Evolutionary conservation across 2,113 vertebrate species (phyloP).

Genomic region (Psophia crepitans): DNA sequence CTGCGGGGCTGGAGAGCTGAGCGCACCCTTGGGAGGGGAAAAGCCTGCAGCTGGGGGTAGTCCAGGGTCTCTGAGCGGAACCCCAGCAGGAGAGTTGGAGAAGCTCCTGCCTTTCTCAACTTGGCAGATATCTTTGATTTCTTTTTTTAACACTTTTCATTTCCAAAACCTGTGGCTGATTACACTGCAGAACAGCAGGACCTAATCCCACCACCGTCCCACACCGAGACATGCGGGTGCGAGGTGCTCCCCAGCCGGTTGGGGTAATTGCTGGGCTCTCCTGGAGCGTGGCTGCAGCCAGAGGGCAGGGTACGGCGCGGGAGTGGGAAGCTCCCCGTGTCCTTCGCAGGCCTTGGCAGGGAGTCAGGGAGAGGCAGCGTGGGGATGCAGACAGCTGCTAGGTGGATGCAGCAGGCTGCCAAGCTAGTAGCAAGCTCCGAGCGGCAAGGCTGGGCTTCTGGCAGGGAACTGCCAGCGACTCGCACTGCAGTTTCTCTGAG

Average conservation of each 20-base stretch:
- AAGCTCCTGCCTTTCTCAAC: neutral
- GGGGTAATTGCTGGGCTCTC: neutral
- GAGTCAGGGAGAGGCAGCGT: neutral
- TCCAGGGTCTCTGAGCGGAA: neutral
- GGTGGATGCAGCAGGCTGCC: slow-evolving; percentile 20
- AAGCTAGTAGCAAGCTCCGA: neutral
- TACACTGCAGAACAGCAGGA: neutral
- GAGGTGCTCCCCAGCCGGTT: rapidly evolving
- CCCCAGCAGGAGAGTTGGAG: neutral
- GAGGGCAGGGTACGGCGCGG: neutral
- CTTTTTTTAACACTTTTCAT: neutral
- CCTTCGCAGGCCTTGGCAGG: neutral
- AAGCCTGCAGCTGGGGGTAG: neutral
- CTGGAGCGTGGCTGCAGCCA: rapidly evolving
- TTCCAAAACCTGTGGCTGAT: neutral
- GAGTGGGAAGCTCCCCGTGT: rapidly evolving
- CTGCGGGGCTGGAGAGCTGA: neutral
- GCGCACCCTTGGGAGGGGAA: neutral
- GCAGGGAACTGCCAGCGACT: neutral
- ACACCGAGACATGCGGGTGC: rapidly evolving
- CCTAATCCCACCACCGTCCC: rapidly evolving
- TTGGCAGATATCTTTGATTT: neutral
- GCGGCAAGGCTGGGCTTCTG: neutral
- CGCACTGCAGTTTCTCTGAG: neutral
- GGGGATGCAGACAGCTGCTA: neutral